phyloP scores from a whole-genome alignment of 2,113 vertebrate genomes.

The Lynx canadensis region DNA sequence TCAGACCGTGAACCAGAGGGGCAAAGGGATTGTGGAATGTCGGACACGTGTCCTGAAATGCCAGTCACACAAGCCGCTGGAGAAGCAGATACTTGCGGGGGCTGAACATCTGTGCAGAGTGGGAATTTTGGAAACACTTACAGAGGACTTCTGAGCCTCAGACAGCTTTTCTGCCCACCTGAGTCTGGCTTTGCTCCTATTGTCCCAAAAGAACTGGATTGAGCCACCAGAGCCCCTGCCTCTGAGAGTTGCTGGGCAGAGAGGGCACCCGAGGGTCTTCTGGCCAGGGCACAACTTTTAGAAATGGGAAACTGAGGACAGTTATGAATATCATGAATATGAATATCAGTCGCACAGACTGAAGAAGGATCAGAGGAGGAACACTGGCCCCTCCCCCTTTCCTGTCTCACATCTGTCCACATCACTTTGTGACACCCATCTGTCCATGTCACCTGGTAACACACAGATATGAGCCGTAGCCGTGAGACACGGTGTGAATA shows the following conservation, averaged over 20 bases:
- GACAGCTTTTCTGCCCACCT: not conserved
- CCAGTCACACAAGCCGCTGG: not conserved
- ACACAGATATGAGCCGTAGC: too few species aligned
- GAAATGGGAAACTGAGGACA: not conserved
- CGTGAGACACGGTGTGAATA: rapidly evolving
- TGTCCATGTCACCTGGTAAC: not conserved
- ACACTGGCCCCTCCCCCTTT: too few species aligned
- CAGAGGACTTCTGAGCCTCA: not conserved
- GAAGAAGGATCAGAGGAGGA: not conserved
- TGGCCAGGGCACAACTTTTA: not conserved
- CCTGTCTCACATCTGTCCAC: not conserved
- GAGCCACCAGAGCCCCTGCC: not conserved
- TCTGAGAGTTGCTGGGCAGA: not conserved
- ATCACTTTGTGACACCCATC: not conserved
- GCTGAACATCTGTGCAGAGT: not conserved
- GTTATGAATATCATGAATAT: not conserved
- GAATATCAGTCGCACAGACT: not conserved
- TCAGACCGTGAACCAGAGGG: not conserved
- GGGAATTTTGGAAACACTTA: not conserved
- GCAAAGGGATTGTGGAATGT: not conserved
- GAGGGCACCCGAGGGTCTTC: not conserved
- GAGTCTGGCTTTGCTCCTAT: not conserved
- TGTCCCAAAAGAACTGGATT: not conserved
- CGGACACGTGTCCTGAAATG: not conserved
- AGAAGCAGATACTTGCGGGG: not conserved